Percentiles rank a stretch among this genome's conserved stretches.
These are phyloP conservation scores for Diabrotica undecimpunctata DNA, from an alignment of 1,140 invertebrate species.

Conservation along the genomic window DNA sequence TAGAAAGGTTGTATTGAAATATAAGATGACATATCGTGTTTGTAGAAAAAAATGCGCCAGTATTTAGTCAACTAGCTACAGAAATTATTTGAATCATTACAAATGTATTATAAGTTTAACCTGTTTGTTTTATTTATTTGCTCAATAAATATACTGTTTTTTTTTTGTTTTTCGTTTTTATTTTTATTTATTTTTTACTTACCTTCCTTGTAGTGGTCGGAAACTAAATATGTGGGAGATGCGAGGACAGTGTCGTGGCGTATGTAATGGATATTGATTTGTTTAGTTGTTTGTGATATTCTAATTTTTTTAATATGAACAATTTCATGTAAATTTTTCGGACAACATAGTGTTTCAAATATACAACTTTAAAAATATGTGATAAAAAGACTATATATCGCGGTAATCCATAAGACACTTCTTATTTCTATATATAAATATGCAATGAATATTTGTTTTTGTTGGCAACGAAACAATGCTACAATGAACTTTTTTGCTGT, in stretches of 20 bases:
- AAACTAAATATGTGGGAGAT: neutral
- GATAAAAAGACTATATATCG: conserved; percentile 36
- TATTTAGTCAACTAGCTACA: too few species aligned
- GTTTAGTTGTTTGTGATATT: conserved; percentile 23
- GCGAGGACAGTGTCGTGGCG: neutral
- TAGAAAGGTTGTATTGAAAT: too few species aligned
- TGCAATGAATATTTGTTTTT: conserved; percentile 36
- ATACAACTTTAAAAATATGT: conserved; percentile 33
- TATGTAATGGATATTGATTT: neutral
- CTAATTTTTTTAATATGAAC: conserved; percentile 7
- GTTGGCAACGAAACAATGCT: conserved; percentile 36
- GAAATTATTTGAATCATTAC: too few species aligned
- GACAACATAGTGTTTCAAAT: conserved; percentile 20
- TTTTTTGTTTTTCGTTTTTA: conserved; percentile 17
- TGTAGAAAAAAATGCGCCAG: too few species aligned
- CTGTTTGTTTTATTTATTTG: conserved; percentile 4
- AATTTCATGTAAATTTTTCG: conserved; percentile 23
- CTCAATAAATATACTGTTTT: conserved; percentile 7
- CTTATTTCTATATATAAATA: conserved; percentile 32
- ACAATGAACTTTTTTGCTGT: conserved; percentile 25
- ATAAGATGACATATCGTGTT: too few species aligned
- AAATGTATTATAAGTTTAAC: neutral
- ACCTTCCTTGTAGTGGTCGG: conserved; percentile 8
- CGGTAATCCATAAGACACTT: conserved; percentile 30
- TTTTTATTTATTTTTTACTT: neutral